Conservation (phyloP, 2,888 invertebrate genomes). For the Hirudinaria manillensis region DNA sequence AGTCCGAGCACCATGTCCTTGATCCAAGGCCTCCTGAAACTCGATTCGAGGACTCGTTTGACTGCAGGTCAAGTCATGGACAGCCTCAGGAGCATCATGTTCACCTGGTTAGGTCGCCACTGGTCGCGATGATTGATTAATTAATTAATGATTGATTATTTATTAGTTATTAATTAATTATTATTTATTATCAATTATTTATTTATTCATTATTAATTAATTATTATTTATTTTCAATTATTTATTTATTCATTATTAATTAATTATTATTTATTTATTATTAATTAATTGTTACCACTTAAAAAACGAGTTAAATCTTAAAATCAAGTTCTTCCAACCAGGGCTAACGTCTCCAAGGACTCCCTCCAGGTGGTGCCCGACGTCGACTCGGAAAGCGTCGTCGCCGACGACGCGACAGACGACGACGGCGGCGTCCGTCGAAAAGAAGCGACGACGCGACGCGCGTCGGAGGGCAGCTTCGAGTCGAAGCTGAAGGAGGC, state of each 20-base stretch:
- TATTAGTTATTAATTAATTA: no score
- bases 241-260: background rate
- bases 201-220: no score
- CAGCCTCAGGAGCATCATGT: slow-evolving; percentile 47
- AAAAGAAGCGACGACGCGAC: background rate
- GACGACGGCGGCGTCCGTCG: background rate
- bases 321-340: slow-evolving; percentile 32
- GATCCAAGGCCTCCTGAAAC: slow-evolving; percentile 64
- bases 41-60: slow-evolving; percentile 65
- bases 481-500: slow-evolving; percentile 39
- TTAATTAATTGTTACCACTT: no score
- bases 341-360: slow-evolving; percentile 45
- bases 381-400: slow-evolving; percentile 40
- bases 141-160: no score
- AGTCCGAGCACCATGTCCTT: slow-evolving; percentile 65
- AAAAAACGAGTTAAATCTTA: no score
- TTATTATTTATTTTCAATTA: no score
- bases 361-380: slow-evolving; percentile 50
- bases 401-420: background rate
- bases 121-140: background rate
- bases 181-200: no score
- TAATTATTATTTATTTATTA: no score
- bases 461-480: slow-evolving; percentile 37
- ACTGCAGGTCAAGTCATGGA: slow-evolving; percentile 66
- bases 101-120: slow-evolving; percentile 50